A percentile compares a stretch with the other conserved stretches of the same genome.
These are phyloP conservation scores for Grammomys surdaster DNA, from an alignment of 2,113 vertebrate species.

Conservation along the genomic window DNA sequence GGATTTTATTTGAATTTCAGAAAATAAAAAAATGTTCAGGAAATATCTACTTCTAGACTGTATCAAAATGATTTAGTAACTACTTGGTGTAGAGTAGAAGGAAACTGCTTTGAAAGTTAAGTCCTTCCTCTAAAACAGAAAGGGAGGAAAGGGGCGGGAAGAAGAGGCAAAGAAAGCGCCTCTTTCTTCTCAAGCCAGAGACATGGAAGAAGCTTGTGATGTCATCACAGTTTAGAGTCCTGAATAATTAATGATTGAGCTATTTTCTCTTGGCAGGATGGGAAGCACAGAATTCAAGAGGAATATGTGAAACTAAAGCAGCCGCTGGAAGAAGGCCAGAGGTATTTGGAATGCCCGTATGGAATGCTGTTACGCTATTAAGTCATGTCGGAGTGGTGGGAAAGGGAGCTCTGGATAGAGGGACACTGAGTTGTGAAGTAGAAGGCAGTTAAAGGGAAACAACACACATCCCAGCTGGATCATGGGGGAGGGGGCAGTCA, in stretches of 20 bases:
- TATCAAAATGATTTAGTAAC: slow-evolving; percentile 20
- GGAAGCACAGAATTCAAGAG: slow-evolving; percentile 82
- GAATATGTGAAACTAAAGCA: slow-evolving; percentile 84
- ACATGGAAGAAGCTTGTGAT: background rate
- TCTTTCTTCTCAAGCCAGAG: background rate
- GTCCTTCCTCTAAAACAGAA: background rate
- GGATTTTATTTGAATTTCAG: slow-evolving; percentile 47
- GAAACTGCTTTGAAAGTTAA: slow-evolving; percentile 31
- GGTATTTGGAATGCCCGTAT: slow-evolving; percentile 62
- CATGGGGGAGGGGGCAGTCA: background rate
- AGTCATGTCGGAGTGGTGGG: background rate
- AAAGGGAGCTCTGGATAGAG: background rate
- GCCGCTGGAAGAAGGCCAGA: slow-evolving; percentile 81
- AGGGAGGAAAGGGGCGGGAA: no score
- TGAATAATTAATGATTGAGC: slow-evolving; percentile 40
- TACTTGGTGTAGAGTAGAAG: background rate
- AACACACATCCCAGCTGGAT: background rate
- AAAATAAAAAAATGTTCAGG: slow-evolving; percentile 51
- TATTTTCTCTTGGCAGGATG: slow-evolving; percentile 85
- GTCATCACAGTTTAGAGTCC: background rate
- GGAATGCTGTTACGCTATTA: slow-evolving; percentile 43
- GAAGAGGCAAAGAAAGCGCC: background rate
- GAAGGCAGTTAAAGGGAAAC: slow-evolving; percentile 14
- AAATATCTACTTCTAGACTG: slow-evolving; percentile 29
- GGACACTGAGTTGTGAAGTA: background rate